These are phyloP conservation scores for Illadopsis cleaveri DNA, from an alignment of 2,113 vertebrate genomes.

Conservation along the genomic window DNA sequence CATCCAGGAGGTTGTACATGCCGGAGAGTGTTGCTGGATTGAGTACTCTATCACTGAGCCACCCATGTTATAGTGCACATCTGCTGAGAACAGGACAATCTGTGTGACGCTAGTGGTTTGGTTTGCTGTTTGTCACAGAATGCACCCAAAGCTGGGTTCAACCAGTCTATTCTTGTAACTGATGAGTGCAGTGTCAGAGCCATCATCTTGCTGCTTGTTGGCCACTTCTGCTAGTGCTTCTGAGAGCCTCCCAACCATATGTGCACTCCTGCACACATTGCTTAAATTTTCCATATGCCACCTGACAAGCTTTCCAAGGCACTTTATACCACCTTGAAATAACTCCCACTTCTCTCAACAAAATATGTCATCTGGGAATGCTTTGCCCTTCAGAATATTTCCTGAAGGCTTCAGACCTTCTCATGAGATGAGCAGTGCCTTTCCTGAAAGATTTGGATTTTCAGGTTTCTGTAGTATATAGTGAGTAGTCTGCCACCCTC, in stretches of 20 bases:
- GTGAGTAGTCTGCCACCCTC: not conserved
- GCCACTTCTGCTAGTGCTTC: not conserved
- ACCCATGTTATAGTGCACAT: not conserved
- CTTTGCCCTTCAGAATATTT: slow-evolving; percentile 7
- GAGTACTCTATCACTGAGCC: rapidly evolving
- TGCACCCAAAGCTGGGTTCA: not conserved
- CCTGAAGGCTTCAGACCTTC: not conserved
- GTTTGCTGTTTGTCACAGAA: not conserved
- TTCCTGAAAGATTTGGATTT: not conserved
- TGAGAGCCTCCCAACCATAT: not conserved
- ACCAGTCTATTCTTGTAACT: not conserved
- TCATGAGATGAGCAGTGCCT: not conserved
- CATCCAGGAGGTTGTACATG: not conserved
- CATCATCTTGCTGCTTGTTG: not conserved
- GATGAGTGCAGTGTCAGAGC: not conserved
- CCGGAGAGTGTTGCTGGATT: not conserved
- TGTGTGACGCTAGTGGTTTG: not conserved
- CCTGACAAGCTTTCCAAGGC: not conserved
- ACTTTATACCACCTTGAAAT: slow-evolving; percentile 19
- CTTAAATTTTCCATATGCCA: slow-evolving; percentile 33
- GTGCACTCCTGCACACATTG: not conserved
- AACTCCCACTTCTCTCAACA: not conserved
- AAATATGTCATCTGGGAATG: not conserved
- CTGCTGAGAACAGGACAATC: not conserved
- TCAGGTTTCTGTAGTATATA: not conserved